Base-by-base conservation (phyloP, 2,797 vertebrate species). In the Acrocephalus scirpaceus region DNA sequence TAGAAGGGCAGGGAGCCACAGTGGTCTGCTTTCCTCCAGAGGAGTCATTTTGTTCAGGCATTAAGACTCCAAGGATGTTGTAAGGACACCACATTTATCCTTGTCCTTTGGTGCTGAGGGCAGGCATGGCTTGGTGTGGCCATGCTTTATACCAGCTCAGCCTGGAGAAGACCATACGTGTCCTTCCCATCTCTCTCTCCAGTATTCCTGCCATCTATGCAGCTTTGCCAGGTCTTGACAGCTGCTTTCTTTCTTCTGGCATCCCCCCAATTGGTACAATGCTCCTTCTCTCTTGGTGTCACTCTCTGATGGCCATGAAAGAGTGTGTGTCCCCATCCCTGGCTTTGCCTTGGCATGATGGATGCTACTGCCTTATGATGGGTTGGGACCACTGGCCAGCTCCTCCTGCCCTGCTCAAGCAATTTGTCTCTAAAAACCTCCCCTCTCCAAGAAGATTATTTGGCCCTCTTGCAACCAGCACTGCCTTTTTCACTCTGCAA, bases 361-460 rank as follows among this genome's bases (percentile, higher is more conserved):
- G 61, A 6, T 73, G 30, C 34, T 67, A 34, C 65, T 91, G 15
- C 44, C 47, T n/a, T 72, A 0, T 1, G 2, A 26, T 34, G 42
- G 48, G 21, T 36, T 26, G 27, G 26, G 36, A 36, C 11, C 3
- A 2, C 10, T 42, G 45, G 6, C 26, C 50, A 20, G 9, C 45
- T 15, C 11, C 13, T 13, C 11, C 8, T 32, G 23, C 11, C 16
- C 36, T 69, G 13, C 57, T 53, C 66, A 13, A 5, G 15, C 16
- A 9, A 0, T 54, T 82, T 47, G 16, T 13, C 30, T 74, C 45
- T 53, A 18, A 1, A 3, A 92, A 16, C 16, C 16, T 53, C 20
- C 8, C 5, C 17, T 40, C 0, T 5, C 38, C 17, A n/a, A 80
- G 42, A 57, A 47, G 11, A 18, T 3, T 50, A 0, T 44, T 65